Evolutionary conservation across 2,113 vertebrate species (phyloP).

Genomic region (Lamprologus tigripictilis): DNA sequence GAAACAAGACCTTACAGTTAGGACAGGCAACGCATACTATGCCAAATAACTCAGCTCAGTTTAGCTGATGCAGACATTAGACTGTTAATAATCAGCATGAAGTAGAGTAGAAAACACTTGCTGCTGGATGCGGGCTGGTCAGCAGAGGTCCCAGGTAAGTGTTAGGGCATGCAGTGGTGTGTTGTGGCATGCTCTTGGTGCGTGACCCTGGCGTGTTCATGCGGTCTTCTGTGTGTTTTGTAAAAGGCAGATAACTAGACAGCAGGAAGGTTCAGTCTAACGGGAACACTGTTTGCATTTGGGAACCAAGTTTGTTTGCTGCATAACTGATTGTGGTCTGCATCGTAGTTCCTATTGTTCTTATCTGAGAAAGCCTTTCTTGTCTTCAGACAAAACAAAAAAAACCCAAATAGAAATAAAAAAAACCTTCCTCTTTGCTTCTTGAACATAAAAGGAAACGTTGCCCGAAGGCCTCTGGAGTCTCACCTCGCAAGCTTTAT

Average conservation of each 20-base stretch:
- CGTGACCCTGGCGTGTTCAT: neutral
- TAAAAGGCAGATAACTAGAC: neutral
- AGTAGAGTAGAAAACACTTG: neutral
- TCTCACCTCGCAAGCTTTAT: neutral
- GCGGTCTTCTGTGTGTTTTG: neutral
- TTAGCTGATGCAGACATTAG: neutral
- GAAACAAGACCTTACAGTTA: neutral
- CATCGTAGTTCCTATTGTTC: neutral
- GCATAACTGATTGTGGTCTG: neutral
- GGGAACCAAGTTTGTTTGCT: neutral
- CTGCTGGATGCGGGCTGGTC: neutral
- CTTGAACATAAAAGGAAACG: conserved; percentile 2
- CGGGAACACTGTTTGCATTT: neutral
- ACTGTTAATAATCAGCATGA: neutral
- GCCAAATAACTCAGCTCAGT: neutral
- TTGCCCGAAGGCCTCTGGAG: neutral
- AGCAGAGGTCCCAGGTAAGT: conserved; percentile 47
- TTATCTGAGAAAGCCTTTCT: neutral
- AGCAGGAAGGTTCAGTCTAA: neutral
- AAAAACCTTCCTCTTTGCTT: neutral
- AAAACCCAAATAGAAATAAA: rapidly evolving
- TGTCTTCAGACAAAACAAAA: rapidly evolving
- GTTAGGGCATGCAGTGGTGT: conserved; percentile 31
- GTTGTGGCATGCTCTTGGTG: conserved; percentile 34
- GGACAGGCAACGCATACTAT: neutral